Evolutionary conservation across 1,140 invertebrate species (phyloP), one percentile per base, ranked within the genome.

Genomic region (Ips typographus): DNA sequence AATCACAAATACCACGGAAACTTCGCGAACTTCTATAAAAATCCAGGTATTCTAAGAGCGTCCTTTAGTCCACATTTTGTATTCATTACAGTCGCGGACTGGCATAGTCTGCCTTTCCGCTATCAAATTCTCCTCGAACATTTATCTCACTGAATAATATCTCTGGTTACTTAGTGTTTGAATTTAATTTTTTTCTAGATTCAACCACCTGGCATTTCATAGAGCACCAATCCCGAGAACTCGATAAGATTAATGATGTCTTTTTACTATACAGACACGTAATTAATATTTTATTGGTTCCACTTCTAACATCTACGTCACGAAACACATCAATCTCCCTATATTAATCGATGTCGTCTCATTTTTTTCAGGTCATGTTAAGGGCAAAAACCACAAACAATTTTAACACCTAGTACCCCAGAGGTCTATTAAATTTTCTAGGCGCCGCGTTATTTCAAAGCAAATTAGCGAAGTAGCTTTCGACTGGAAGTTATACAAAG

Each of bases 41-140:
- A 7, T 56, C 22, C 53, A 56, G 8, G 5, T 42, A 59, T 59
- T 59, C 40, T 4, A 42, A 59, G 57, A 59, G n/a, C 38, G 57
- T 59, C 57, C n/a, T 38, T 40, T 49, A 39, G 60, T 7, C 8
- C 39, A 49, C 4, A 62, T 38, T 62, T 62, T 47, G 43, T 47
- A 62, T 62, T 62, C 60, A 62, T 62, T 2, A 39, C 60, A 49
- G 43, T 5, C 5, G 5, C 8, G 44, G 39, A 62, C 44, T 51
- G 44, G 42, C 44, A 49, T 39, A 36, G 43, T 36, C 60, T 62
- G 60, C 43, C 44, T 22, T 38, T 62, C 42, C 8, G 42, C 60
- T 44, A 38, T 62, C 36, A 62, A 49, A 62, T 62, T 49, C 60
- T 8, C 22, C 49, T 41, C 49, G 43, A 62, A 62, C 60, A 44